Conservation (phyloP, 2,113 vertebrate species). For the Rhegmatorhina hoffmannsi region DNA sequence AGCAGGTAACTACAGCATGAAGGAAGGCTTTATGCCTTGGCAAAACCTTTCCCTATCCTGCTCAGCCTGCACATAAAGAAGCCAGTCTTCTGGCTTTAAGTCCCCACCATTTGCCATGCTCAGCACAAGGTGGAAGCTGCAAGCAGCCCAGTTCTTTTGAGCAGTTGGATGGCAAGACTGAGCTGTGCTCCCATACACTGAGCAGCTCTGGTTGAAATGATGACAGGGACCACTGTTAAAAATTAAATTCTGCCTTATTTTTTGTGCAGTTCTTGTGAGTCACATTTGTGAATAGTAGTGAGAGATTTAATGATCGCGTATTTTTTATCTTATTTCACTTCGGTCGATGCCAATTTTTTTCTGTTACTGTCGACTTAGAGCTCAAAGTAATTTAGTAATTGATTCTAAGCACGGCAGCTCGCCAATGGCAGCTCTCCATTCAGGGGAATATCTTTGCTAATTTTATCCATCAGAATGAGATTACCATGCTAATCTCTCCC, state of each 20-base stretch:
- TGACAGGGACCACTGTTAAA: conserved; percentile 97
- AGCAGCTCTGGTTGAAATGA: conserved; percentile 89
- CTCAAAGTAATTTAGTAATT: conserved; percentile 99
- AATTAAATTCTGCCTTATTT: conserved; percentile 99
- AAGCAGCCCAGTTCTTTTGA: neutral
- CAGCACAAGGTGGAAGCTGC: neutral
- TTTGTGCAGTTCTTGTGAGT: conserved; percentile 96
- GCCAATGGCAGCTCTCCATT: conserved; percentile 89
- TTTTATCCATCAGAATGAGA: conserved; percentile 98
- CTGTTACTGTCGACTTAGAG: conserved; percentile 99
- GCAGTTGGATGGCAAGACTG: neutral
- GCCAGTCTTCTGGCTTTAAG: neutral
- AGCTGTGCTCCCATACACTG: conserved; percentile 35
- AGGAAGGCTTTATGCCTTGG: neutral
- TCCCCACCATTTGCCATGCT: neutral
- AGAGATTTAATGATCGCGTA: conserved; percentile 99
- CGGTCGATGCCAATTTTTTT: conserved; percentile 99
- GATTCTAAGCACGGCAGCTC: conserved; percentile 94
- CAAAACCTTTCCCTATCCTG: neutral
- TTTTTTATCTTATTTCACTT: conserved; percentile 97
- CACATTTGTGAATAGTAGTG: conserved; percentile 95
- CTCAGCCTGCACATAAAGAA: neutral
- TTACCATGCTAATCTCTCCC: conserved; percentile 97
- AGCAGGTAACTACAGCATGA: neutral
- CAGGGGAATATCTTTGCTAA: conserved; percentile 99